Evolutionary conservation across 2,888 invertebrate species (phyloP).

Genomic region (Ornithoptera priamus): DNA sequence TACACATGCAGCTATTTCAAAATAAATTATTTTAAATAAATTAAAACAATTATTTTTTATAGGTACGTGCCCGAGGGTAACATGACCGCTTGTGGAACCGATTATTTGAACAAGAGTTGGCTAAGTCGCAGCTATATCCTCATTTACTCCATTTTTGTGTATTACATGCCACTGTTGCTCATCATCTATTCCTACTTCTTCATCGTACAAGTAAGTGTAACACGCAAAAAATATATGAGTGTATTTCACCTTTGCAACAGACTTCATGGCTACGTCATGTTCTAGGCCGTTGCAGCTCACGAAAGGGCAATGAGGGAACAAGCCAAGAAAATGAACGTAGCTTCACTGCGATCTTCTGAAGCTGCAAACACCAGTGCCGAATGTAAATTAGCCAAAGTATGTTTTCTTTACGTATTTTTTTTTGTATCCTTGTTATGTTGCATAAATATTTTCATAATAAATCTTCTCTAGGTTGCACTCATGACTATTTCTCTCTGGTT

Average conservation of each 20-base stretch:
- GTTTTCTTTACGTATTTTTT: not conserved
- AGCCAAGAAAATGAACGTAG: slow-evolving; percentile 96
- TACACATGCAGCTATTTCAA: not conserved
- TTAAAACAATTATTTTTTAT: slow-evolving; percentile 29
- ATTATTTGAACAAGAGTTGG: slow-evolving; percentile 89
- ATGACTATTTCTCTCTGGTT: slow-evolving; percentile 95
- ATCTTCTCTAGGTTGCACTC: slow-evolving; percentile 84
- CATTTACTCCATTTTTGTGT: slow-evolving; percentile 88
- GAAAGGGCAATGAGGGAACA: slow-evolving; percentile 93
- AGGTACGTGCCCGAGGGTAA: slow-evolving; percentile 96
- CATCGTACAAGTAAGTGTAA: slow-evolving; percentile 85
- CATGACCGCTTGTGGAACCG: slow-evolving; percentile 95
- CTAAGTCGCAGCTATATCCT: slow-evolving; percentile 89
- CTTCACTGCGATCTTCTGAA: slow-evolving; percentile 90
- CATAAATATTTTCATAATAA: not conserved
- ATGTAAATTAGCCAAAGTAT: slow-evolving; percentile 90
- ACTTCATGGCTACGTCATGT: slow-evolving; percentile 32
- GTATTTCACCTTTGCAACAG: not conserved
- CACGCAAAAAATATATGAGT: slow-evolving; percentile 5
- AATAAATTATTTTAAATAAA: not conserved
- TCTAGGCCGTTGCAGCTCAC: slow-evolving; percentile 89
- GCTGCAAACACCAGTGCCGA: slow-evolving; percentile 89
- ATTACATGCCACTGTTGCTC: slow-evolving; percentile 86
- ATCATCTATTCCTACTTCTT: slow-evolving; percentile 94
- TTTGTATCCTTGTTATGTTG: not conserved